Conservation (phyloP, 2,888 invertebrate genomes). For the Hoplodrina ambigua region DNA sequence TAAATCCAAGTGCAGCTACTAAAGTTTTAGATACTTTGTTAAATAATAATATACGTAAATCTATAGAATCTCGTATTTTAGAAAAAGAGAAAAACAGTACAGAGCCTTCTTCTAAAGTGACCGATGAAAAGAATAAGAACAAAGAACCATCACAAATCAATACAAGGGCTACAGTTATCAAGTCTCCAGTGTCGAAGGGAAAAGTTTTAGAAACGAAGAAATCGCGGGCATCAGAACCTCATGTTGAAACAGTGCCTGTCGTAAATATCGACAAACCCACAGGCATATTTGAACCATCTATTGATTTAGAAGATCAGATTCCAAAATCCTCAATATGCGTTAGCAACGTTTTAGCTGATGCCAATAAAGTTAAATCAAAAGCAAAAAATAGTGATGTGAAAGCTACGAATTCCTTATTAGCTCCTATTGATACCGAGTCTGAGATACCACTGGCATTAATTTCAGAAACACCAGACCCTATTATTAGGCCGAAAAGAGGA, state of each 20-base stretch:
- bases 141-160: conserved; percentile 83
- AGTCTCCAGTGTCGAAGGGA: conserved; percentile 89
- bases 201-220: conserved; percentile 87
- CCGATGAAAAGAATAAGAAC: conserved; percentile 79
- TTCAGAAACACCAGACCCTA: conserved; percentile 82
- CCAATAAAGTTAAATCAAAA: conserved; percentile 82
- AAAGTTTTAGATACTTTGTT: conserved; percentile 88
- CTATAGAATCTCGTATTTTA: conserved; percentile 87
- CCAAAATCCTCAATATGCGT: conserved; percentile 90
- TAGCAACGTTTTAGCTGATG: conserved; percentile 77
- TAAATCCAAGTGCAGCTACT: conserved; percentile 89
- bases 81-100: conserved; percentile 83
- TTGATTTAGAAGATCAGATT: conserved; percentile 92
- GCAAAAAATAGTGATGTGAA: conserved; percentile 74
- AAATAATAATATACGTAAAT: conserved; percentile 88
- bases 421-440: conserved; percentile 82
- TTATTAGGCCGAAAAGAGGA: conserved; percentile 84
- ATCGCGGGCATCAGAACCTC: conserved; percentile 75
- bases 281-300: conserved; percentile 93
- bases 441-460: conserved; percentile 85
- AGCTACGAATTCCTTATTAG: conserved; percentile 72
- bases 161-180: conserved; percentile 90
- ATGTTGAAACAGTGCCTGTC: conserved; percentile 75
- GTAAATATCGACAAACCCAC: conserved; percentile 90
- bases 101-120: conserved; percentile 70